Base-by-base conservation (phyloP, 2,113 vertebrate genomes). In the Leucosticte australis region DNA sequence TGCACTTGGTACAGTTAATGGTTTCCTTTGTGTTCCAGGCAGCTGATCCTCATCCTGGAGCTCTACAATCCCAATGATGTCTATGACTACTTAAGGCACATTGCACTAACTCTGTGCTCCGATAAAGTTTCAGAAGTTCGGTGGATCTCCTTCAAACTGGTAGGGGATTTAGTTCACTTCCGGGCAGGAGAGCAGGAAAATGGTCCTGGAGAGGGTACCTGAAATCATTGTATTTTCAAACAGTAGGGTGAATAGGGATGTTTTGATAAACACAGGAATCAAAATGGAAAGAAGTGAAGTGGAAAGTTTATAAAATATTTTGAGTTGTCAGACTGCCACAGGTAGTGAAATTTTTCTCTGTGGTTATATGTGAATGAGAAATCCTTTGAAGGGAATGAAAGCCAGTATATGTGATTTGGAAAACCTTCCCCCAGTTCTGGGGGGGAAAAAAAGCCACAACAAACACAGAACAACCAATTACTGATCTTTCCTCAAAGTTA, bases 91-190 rank as follows among this genome's bases (percentile, higher is more conserved):
- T 79, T 98, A 46, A 89, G 97, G 52, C 97, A 97, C 11, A 96
- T 98, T 74, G 98, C 98, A 39, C 86, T 98, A 6, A 97, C 96
- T 46, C 96, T 98, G 22, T 98, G 98, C 93, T 98, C 98, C 2
- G 98, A 98, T 93, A 97, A 97, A 94, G 97, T 98, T 15, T 97
- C 98, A 11, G 97, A 98, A 96, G 98, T 98, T 59, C 96, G 97
- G 59, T 98, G 98, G 97, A 97, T 98, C 90, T 98, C 98, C 80
- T 98, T 98, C 97, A 98, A 74, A 57, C 96, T 98, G 97, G 98
- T 98, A 97, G 94, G 97, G 65, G 24, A 7, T 60, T 79, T 28
- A 52, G 46, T 75, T 93, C 26, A n/a, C 53, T 60, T 78, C 33
- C 62, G 89, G 74, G 26, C 37, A 79, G 77, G 60, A 75, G 63